Percentiles rank a stretch among this genome's conserved stretches.
phyloP scores from a whole-genome alignment of 1,140 invertebrate species.

The Drosophila sp. region DNA sequence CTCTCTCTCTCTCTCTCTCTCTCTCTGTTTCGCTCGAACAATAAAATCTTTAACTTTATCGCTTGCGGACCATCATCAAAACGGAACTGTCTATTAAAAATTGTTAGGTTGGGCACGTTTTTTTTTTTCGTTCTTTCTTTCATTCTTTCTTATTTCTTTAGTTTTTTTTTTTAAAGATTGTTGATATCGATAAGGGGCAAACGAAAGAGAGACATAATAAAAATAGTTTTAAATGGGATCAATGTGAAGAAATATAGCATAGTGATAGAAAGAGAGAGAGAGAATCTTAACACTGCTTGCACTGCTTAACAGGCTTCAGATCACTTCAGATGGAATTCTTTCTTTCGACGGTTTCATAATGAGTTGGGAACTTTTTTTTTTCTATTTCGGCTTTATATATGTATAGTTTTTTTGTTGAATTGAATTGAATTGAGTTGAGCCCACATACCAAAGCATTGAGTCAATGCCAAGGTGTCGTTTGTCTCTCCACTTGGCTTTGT shows the following conservation, averaged over 20 bases:
- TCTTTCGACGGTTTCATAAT: slow-evolving; percentile 13
- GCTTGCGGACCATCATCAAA: slow-evolving; percentile 46
- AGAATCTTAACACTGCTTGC: neutral
- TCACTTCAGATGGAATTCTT: neutral
- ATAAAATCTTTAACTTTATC: slow-evolving; percentile 72
- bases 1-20: neutral
- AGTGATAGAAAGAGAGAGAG: neutral
- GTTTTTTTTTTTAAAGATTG: slow-evolving; percentile 31
- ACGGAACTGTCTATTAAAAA: slow-evolving; percentile 74
- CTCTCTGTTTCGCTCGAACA: slow-evolving; percentile 32
- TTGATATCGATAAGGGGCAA: slow-evolving; percentile 36
- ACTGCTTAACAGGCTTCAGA: slow-evolving; percentile 9
- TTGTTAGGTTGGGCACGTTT: slow-evolving; percentile 31
- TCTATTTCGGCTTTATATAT: slow-evolving; percentile 24
- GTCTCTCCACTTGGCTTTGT: slow-evolving; percentile 72
- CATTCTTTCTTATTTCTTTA: neutral
- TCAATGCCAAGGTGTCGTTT: slow-evolving; percentile 79
- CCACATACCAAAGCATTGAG: slow-evolving; percentile 76
- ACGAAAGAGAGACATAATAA: slow-evolving; percentile 7
- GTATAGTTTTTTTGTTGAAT: slow-evolving; percentile 6
- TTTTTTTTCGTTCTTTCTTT: neutral
- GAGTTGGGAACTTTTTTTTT: slow-evolving; percentile 9
- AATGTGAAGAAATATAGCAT: slow-evolving; percentile 1
- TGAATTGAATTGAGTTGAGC: slow-evolving; percentile 9
- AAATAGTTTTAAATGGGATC: slow-evolving; percentile 13